These are phyloP conservation scores for Luehdorfia chinensis DNA, from an alignment of 1,140 invertebrate genomes.

Conservation along the genomic window DNA sequence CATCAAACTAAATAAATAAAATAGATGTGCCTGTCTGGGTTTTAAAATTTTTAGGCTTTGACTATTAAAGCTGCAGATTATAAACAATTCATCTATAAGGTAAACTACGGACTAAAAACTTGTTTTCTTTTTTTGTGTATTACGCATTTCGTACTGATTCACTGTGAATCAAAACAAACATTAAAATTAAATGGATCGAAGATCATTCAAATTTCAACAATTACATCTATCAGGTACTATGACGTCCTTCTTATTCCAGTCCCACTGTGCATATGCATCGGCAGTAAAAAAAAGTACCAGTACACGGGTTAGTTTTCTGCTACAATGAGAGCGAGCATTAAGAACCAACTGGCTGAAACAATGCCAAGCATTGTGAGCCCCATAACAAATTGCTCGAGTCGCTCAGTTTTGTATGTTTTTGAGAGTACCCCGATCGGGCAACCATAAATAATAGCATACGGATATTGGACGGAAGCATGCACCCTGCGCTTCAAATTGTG, in stretches of 20 bases:
- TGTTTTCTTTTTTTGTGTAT: too few species aligned
- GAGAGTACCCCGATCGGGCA: slow-evolving; percentile 45
- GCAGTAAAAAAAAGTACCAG: slow-evolving; percentile 21
- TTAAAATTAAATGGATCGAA: too few species aligned
- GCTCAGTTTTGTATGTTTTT: slow-evolving; percentile 70
- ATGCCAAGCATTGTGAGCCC: slow-evolving; percentile 50
- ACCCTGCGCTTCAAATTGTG: slow-evolving; percentile 46
- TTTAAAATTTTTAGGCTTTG: too few species aligned
- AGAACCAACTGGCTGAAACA: slow-evolving; percentile 52
- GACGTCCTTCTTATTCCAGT: slow-evolving; percentile 10
- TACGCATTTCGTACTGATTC: too few species aligned
- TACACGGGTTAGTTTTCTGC: slow-evolving; percentile 33
- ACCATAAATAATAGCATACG: slow-evolving; percentile 57
- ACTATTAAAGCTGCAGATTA: too few species aligned
- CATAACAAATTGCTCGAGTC: slow-evolving; percentile 53
- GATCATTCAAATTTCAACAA: too few species aligned
- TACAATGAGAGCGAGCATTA: slow-evolving; percentile 36
- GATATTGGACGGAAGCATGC: slow-evolving; percentile 67
- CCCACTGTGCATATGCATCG: slow-evolving; percentile 5
- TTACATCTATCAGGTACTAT: too few species aligned
- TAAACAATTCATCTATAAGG: too few species aligned
- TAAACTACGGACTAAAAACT: too few species aligned
- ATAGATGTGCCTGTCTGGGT: too few species aligned
- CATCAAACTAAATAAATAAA: too few species aligned
- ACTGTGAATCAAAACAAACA: too few species aligned